Base-by-base conservation (phyloP, 2,888 invertebrate species). In the Amphiduros pacificus region DNA sequence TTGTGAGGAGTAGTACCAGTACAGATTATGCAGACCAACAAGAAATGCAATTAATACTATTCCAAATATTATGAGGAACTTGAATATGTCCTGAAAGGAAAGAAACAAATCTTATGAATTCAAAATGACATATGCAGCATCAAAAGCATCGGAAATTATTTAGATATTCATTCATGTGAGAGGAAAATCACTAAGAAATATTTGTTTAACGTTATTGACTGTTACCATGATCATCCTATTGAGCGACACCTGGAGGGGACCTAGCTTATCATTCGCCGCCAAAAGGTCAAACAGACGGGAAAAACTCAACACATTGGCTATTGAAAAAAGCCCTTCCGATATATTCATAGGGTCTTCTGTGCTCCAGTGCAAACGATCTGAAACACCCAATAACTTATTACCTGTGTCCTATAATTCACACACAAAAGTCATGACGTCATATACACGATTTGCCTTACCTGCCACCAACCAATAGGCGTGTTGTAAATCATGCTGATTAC, bases 1-100 rank as follows among this genome's bases (percentile, higher is more conserved):
- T 28, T 71, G 44, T 54, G 71, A 71, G 5, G 74, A 76, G 69
- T 80, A 81, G 66, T 81, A 81, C 81, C 81, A 81, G 67, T 74
- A 81, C 29, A 81, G 67, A 63, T 81, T 81, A 65, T 77, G 76
- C 22, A 81, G 65, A 0, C 79, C 80, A 27, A 81, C 75, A 71
- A 80, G 74, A 62, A 80, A 81, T 11, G 80, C 78, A 6, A 75
- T 55, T 49, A 77, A 71, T 1, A 81, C 61, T n/a, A 64, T 64
- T 36, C 63, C 58, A 50, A 66, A 64, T 24, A 64, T 64, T 11
- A 62, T 58, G 56, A 66, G 50, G 59, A 68, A 68, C 41, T 62
- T 64, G 57, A 60, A 54, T 22, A 68, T 64, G 56, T 68, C 68
- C 68, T 68, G 55, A 11, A 58, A 55, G 28, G 14, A 17, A n/a